Evolutionary conservation across 2,113 vertebrate genomes (phyloP), one percentile per base, ranked within the genome.

Genomic region (Amblyornis subalaris): DNA sequence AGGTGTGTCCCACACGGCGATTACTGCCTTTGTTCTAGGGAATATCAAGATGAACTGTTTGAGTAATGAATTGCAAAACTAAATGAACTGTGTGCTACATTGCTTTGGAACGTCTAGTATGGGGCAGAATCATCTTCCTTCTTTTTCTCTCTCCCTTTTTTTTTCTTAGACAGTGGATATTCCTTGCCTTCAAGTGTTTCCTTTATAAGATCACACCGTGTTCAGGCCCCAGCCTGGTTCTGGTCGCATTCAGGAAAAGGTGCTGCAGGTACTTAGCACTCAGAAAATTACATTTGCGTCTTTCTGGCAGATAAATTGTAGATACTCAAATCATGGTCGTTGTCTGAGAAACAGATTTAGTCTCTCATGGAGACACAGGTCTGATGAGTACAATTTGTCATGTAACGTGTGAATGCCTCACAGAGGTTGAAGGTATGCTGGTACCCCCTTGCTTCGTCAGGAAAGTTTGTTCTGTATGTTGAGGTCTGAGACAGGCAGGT

Each of bases 361-460:
- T 58, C n/a, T 90, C 4, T 73, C 25, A 18, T 5, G 23, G 19
- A 81, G 54, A 40, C 33, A 51, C 23, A 82, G n/a, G 57, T 87
- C 61, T 65, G 40, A 55, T 28, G 57, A 57, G 54, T 47, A 48
- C 31, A n/a, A 44, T 78, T 81, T 89, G 42, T 81, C 53, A 40
- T n/a, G 33, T 50, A 65, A 57, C 0, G 1, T 35, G 3, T 25
- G 42, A 45, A 35, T 1, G 2, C 6, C 57, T 87, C 50, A 8
- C 16, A 44, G 48, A 51, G 5, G 2, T 5, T 61, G 24, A 70
- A 75, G 33, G 21, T 20, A 17, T 2, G 9, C 61, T 6, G 1
- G 4, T 19, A 44, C 40, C 23, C 65, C 31, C 21, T 24, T 22
- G 40, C 57, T 80, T 71, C 64, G 45, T 18, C 14, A 65, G 65